phyloP scores from a whole-genome alignment of 2,888 invertebrate species.

The Abrostola tripartita region DNA sequence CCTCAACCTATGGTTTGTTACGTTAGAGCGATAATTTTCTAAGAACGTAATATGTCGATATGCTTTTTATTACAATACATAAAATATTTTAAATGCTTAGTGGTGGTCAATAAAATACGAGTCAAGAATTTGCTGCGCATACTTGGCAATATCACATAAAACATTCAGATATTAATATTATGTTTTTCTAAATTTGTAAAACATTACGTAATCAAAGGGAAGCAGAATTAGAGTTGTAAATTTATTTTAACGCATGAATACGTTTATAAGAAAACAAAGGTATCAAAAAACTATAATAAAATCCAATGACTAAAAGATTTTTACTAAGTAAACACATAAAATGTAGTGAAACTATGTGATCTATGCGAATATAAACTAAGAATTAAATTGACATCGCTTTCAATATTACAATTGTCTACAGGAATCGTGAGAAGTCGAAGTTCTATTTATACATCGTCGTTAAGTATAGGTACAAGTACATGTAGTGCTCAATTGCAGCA shows the following conservation, averaged over 20 bases:
- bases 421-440: conserved; percentile 57
- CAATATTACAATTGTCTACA: conserved; percentile 38
- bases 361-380: no score
- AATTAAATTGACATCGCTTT: conserved; percentile 29
- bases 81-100: conserved; percentile 4
- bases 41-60: conserved; percentile 1
- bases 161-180: background rate
- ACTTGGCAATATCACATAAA: background rate
- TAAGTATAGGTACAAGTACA: conserved; percentile 22
- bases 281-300: no score
- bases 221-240: conserved; percentile 11
- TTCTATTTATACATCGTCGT: conserved; percentile 53
- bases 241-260: background rate
- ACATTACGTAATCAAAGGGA: conserved; percentile 21
- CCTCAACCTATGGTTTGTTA: conserved; percentile 9
- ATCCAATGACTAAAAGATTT: no score
- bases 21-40: conserved; percentile 12
- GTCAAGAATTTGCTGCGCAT: conserved; percentile 2
- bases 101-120: conserved; percentile 1
- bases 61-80: conserved; percentile 14
- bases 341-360: no score
- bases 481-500: conserved; percentile 51
- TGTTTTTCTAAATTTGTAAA: conserved; percentile 21
- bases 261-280: no score
- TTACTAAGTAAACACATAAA: no score